Conservation (phyloP, 2,113 vertebrate genomes). For the Apodemus speciosus region DNA sequence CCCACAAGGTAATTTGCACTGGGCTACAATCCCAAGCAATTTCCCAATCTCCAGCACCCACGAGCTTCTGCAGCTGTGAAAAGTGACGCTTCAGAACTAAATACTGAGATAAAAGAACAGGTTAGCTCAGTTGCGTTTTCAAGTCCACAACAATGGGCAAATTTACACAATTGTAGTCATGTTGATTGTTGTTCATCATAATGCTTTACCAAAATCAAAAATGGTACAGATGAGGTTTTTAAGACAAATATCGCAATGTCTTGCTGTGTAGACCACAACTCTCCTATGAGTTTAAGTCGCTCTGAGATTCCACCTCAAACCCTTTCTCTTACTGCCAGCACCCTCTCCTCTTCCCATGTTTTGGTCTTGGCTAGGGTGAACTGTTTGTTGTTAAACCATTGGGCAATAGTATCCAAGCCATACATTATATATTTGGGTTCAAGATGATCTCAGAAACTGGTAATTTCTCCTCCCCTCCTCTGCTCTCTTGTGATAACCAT, state of each 20-base stretch:
- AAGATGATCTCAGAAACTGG: not conserved
- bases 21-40: too few relatives aligned
- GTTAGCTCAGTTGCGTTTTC: too few relatives aligned
- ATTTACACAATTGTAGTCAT: too few relatives aligned
- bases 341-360: not conserved
- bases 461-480: not conserved
- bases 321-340: not conserved
- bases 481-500: not conserved
- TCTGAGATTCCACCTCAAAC: not conserved
- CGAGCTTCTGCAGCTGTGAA: too few relatives aligned
- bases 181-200: too few relatives aligned
- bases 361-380: not conserved
- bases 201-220: not conserved
- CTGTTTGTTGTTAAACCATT: not conserved
- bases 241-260: not conserved
- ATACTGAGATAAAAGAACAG: too few relatives aligned
- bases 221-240: not conserved
- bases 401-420: not conserved
- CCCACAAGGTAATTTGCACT: too few relatives aligned
- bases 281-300: not conserved
- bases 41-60: too few relatives aligned
- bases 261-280: not conserved
- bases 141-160: too few relatives aligned
- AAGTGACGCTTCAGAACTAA: too few relatives aligned
- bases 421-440: not conserved